Evolutionary conservation across 92 coral and sea anemone species (phyloP).

Genomic region (Scolanthus callimorphus): DNA sequence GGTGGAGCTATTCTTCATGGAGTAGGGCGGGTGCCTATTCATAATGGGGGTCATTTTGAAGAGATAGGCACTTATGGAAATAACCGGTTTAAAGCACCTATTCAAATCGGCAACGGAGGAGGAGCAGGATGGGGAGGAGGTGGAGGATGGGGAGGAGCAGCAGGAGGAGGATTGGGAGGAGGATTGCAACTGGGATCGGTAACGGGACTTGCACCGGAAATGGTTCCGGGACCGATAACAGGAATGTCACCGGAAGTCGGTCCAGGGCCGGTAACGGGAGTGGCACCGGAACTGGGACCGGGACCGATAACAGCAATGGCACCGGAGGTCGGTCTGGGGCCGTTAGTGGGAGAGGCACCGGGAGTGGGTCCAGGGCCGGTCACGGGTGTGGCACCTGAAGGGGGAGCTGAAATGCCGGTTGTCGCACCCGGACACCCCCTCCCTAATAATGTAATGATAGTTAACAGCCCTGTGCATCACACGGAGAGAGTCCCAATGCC

Average conservation of each 20-base stretch:
- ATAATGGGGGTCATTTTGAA: not conserved
- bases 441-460: not conserved
- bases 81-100: constrained; percentile 22
- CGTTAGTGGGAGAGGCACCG: not conserved
- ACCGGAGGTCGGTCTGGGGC: not conserved
- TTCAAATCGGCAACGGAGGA: not conserved
- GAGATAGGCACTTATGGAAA: constrained; percentile 10
- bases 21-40: not conserved
- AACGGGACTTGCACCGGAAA: too few relatives aligned
- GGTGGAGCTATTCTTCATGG: not conserved
- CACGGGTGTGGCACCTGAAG: too few relatives aligned
- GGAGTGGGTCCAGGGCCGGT: not conserved
- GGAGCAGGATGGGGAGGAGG: not conserved
- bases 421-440: not conserved
- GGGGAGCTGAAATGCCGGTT: not conserved
- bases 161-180: too few relatives aligned
- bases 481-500: constrained; percentile 5
- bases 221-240: too few relatives aligned
- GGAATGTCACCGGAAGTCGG: not conserved
- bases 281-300: too few relatives aligned
- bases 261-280: too few relatives aligned
- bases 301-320: not conserved
- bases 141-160: too few relatives aligned
- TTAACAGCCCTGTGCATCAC: not conserved
- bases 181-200: too few relatives aligned